Base-by-base conservation (phyloP, 53 echinoderm and acorn worm genomes). In the Stichopus horrens region DNA sequence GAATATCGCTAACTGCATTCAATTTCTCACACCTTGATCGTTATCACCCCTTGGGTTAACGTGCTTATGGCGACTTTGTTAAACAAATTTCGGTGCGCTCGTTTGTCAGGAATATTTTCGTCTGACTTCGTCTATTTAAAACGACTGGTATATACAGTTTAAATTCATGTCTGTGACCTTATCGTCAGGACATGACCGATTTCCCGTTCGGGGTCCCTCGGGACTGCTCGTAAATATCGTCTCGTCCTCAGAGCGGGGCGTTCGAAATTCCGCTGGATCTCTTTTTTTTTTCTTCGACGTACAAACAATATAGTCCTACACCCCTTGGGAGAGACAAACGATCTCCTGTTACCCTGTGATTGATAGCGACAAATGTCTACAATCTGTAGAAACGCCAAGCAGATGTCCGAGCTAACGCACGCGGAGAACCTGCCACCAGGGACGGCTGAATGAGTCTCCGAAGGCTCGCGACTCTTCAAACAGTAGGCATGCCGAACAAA, bases 401-500 rank as follows among this genome's bases (percentile, higher is more conserved):
- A 85, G 85, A 85, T 85, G 85, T 59, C 85, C 68, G 18, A 67
- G 85, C 85, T 11, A 85, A 58, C 85, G 60, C 65, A 85, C 71
- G 65, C 71, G 53, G 66, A 63, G 85, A 37, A 65, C 23, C 85
- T 14, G 63, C 67, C 85, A 67, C 85, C 66, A 53, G 85, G 85
- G 85, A 63, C 52, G 67, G 10, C 53, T 23, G 85, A 85, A 85
- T 67, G 68, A 23, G 66, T 85, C 85, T 85, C 85, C 37, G 7
- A 85, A 68, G 85, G 85, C 85, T 68, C 66, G 68, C 68, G 63
- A 63, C 37, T 66, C 67, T 67, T 67, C 85, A 67, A 85, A 68
- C 85, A 16, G 63, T 65, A 85, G 85, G 52, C 85, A 85, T 85
- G 85, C 85, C 85, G 85, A 85, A 85, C 85, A 85, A 85, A 85